Evolutionary conservation across 2,797 vertebrate species (phyloP).

Genomic region (Helarctos malayanus): DNA sequence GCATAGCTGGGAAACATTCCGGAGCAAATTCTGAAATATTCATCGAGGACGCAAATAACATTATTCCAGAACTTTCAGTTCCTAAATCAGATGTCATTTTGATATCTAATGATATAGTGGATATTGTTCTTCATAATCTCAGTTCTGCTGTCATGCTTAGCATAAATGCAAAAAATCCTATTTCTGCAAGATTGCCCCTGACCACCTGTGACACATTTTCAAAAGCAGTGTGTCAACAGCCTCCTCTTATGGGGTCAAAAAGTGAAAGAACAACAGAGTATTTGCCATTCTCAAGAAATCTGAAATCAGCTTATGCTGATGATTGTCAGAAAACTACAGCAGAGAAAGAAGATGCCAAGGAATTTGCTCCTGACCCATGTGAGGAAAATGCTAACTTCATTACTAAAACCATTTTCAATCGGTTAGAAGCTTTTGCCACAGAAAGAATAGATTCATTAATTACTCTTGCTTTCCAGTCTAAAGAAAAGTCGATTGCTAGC

Average conservation of each 20-base stretch:
- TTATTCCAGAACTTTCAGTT: constrained; percentile 51
- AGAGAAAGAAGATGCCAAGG: neutral
- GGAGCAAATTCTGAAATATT: constrained; percentile 24
- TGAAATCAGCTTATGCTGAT: neutral
- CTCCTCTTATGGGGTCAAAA: neutral
- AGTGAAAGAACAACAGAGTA: neutral
- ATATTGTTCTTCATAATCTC: constrained; percentile 77
- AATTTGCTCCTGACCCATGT: neutral
- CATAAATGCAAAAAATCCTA: constrained; percentile 27
- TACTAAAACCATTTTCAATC: constrained; percentile 68
- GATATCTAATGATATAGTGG: constrained; percentile 73
- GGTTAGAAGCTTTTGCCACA: constrained; percentile 79
- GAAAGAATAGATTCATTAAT: constrained; percentile 71
- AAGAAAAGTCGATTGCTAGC: constrained; percentile 36
- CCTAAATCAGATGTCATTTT: constrained; percentile 78
- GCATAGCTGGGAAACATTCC: neutral
- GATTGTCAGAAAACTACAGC: neutral
- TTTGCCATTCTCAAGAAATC: neutral
- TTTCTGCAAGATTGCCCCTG: neutral
- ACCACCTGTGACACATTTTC: neutral
- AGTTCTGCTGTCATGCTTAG: constrained; percentile 26
- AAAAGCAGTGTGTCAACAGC: neutral
- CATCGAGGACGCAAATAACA: neutral
- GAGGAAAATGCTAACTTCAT: constrained; percentile 76
- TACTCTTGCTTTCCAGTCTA: constrained; percentile 52